Conservation (phyloP, 2,113 vertebrate genomes). For the Coptodon bakossiorum region DNA sequence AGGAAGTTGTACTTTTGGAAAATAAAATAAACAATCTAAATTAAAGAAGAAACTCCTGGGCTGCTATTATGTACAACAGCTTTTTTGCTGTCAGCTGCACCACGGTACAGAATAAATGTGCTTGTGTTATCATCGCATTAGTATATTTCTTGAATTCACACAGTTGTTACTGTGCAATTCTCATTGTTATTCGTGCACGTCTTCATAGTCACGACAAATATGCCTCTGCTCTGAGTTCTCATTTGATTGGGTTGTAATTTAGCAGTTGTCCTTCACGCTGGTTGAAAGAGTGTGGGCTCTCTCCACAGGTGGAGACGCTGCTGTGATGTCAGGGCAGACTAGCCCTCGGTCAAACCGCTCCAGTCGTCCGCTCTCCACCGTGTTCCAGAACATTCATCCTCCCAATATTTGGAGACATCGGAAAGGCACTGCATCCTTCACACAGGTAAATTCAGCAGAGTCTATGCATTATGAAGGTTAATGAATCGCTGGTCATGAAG, state of each 20-base stretch:
- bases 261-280: neutral
- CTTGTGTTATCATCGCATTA: neutral
- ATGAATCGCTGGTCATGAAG: neutral
- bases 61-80: neutral
- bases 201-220: neutral
- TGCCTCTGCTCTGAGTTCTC: neutral
- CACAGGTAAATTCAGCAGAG: constrained; percentile 70
- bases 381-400: constrained; percentile 91
- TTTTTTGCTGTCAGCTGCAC: neutral
- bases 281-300: neutral
- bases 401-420: constrained; percentile 87
- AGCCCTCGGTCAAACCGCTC: constrained; percentile 74
- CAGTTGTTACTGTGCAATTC: neutral
- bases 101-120: neutral
- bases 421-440: constrained; percentile 84
- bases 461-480: neutral
- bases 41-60: neutral
- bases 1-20: neutral
- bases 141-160: neutral
- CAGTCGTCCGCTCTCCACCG: constrained; percentile 82
- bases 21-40: neutral
- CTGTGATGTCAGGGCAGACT: neutral
- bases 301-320: constrained; percentile 40
- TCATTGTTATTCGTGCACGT: neutral
- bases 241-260: neutral